These are phyloP conservation scores for Athene noctua DNA, from an alignment of 2,113 vertebrate species.

Conservation along the genomic window DNA sequence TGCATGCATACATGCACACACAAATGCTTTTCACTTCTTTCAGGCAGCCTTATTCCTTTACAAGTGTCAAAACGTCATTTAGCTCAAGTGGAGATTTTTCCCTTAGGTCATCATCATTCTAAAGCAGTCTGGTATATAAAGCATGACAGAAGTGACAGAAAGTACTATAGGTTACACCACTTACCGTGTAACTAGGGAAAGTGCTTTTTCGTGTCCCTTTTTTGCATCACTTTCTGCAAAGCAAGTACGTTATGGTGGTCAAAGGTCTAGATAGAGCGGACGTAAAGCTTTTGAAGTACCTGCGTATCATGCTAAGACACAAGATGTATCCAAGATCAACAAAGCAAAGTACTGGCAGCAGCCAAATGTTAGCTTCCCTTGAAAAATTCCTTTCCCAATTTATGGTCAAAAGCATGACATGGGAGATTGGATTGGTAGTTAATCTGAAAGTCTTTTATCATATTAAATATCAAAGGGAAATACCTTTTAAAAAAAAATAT, in stretches of 20 bases:
- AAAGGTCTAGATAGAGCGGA: neutral
- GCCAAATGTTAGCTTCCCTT: neutral
- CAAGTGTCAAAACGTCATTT: neutral
- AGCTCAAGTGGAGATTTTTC: neutral
- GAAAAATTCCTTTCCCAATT: neutral
- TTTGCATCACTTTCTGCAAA: neutral
- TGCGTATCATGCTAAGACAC: neutral
- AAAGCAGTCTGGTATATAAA: neutral
- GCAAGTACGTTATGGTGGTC: neutral
- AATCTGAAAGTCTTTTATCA: neutral
- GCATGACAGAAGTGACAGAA: neutral
- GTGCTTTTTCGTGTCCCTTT: neutral
- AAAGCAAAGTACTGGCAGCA: neutral
- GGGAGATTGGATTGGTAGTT: neutral
- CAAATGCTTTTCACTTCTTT: neutral
- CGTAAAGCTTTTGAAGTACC: neutral
- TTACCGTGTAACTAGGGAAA: neutral
- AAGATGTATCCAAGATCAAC: neutral
- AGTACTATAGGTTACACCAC: neutral
- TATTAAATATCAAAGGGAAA: neutral
- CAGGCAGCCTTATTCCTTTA: neutral
- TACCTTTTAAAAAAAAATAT: fast-evolving
- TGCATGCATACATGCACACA: neutral
- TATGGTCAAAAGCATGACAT: neutral
- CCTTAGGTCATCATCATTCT: neutral